Conservation (phyloP, 2,888 invertebrate species). For the Encarsia formosa region DNA sequence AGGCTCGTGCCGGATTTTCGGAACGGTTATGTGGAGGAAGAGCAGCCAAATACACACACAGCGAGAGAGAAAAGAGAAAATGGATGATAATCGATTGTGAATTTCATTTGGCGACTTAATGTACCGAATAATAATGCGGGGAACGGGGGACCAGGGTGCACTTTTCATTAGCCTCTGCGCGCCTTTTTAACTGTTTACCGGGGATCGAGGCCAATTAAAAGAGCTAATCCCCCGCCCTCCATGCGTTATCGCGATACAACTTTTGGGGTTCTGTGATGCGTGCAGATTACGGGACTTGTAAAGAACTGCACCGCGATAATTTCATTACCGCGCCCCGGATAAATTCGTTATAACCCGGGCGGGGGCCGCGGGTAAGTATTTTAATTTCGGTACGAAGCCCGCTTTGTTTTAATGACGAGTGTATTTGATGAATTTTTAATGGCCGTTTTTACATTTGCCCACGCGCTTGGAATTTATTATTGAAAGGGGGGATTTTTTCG, state of each 20-base stretch:
- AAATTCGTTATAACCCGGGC: slow-evolving; percentile 22
- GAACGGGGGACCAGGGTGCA: slow-evolving; percentile 35
- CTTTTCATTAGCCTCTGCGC: slow-evolving; percentile 42
- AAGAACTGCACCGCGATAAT: slow-evolving; percentile 22
- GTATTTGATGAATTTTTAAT: too few relatives aligned
- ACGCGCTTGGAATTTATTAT: too few relatives aligned
- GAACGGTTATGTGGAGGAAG: too few relatives aligned
- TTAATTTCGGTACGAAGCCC: too few relatives aligned
- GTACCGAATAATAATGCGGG: slow-evolving; percentile 47
- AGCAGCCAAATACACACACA: too few relatives aligned
- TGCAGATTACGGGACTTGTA: slow-evolving; percentile 3
- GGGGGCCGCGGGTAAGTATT: too few relatives aligned
- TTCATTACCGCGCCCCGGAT: slow-evolving; percentile 20
- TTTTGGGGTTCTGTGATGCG: slow-evolving; percentile 19
- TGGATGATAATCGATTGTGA: slow-evolving; percentile 43
- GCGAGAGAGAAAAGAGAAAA: slow-evolving; percentile 18
- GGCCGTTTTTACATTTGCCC: too few relatives aligned
- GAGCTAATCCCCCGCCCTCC: slow-evolving; percentile 31
- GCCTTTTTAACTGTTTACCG: slow-evolving; percentile 33
- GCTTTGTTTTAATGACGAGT: too few relatives aligned
- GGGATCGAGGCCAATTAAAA: slow-evolving; percentile 46
- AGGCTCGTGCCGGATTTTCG: too few relatives aligned
- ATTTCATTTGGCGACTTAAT: slow-evolving; percentile 49
- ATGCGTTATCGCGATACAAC: slow-evolving; percentile 22
- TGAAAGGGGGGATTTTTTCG: too few relatives aligned